Conservation (phyloP, 2,888 invertebrate genomes). For the Drosophila trichaetosa region DNA sequence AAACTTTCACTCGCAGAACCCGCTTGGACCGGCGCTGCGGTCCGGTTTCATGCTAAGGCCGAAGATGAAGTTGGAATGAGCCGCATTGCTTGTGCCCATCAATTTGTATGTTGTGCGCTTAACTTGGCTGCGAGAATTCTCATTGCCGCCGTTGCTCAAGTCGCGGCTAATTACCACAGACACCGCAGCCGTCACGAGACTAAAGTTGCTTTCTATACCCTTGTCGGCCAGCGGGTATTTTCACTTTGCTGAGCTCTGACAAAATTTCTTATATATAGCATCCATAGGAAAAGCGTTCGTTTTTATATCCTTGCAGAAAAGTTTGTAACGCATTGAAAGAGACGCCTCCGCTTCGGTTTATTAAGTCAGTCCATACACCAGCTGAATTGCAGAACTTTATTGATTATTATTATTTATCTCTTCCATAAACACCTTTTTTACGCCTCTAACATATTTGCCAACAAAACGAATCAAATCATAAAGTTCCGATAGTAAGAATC, state of each 20-base stretch:
- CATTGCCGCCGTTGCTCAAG: constrained; percentile 31
- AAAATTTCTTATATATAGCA: not conserved
- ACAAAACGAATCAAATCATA: not conserved
- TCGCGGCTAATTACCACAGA: constrained; percentile 59
- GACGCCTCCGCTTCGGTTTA: not conserved
- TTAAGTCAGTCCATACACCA: not conserved
- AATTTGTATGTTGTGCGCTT: constrained; percentile 19
- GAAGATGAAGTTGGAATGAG: constrained; percentile 17
- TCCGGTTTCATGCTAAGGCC: constrained; percentile 17
- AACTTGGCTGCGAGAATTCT: constrained; percentile 47
- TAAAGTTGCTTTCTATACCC: constrained; percentile 5
- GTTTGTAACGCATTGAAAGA: not conserved
- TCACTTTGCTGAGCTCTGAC: not conserved
- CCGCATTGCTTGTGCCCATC: constrained; percentile 26
- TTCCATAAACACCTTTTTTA: not conserved
- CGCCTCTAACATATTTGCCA: not conserved
- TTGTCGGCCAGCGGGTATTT: not conserved
- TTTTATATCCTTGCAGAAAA: not conserved
- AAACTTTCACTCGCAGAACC: constrained; percentile 61
- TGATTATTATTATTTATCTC: not conserved
- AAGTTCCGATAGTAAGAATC: not conserved
- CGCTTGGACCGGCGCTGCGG: constrained; percentile 5
- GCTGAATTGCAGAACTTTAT: not conserved
- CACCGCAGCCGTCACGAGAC: constrained; percentile 53
- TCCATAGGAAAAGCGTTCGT: not conserved